Percentiles rank a stretch among this genome's conserved stretches.
These are phyloP conservation scores for Dysmachus trigonus DNA, from an alignment of 2,888 invertebrate species.

Conservation along the genomic window DNA sequence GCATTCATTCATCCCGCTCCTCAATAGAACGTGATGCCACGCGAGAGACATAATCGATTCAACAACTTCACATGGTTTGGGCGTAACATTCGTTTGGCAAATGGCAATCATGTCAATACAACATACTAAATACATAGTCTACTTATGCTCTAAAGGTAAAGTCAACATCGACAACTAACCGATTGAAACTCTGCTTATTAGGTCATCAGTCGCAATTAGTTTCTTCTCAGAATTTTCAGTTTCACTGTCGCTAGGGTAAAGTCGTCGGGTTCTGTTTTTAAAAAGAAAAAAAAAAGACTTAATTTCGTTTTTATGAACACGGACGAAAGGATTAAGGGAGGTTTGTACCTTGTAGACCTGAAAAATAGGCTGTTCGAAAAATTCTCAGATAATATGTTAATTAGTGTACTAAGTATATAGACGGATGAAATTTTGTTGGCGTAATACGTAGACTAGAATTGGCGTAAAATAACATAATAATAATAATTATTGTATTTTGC, in stretches of 20 bases:
- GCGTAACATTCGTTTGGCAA: neutral
- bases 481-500: too few relatives aligned
- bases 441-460: too few relatives aligned
- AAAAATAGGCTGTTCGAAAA: too few relatives aligned
- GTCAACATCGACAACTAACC: neutral
- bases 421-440: too few relatives aligned
- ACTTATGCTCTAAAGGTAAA: neutral
- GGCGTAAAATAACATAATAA: too few relatives aligned
- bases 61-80: neutral
- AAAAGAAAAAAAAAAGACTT: neutral
- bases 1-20: neutral
- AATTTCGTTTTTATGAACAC: neutral
- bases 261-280: neutral
- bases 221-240: neutral
- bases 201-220: neutral
- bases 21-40: neutral
- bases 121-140: neutral
- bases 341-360: too few relatives aligned
- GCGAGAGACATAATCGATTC: neutral
- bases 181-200: neutral
- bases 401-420: too few relatives aligned
- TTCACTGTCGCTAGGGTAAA: constrained; percentile 18
- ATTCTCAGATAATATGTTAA: too few relatives aligned
- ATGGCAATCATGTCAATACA: neutral
- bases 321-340: neutral